phyloP scores from a whole-genome alignment of 2,888 invertebrate genomes.

The Rhagium mordax region DNA sequence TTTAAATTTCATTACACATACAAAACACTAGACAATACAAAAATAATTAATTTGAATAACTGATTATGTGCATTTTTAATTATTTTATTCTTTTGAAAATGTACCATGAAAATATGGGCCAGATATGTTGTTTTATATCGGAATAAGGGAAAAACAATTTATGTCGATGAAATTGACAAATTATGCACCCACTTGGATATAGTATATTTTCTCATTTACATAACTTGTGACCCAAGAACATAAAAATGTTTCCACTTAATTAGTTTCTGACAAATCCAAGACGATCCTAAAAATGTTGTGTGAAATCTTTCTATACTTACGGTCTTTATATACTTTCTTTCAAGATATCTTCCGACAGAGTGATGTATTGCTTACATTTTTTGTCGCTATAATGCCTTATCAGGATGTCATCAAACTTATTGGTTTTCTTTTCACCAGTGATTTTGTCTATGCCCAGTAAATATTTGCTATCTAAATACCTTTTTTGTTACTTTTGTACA shows the following conservation, averaged over 20 bases:
- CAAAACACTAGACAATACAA: too few relatives aligned
- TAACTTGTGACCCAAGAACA: neutral
- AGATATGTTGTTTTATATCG: too few relatives aligned
- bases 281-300: constrained; percentile 4
- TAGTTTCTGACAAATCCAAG: constrained; percentile 23
- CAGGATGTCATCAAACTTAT: constrained; percentile 23
- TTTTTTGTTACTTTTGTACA: neutral
- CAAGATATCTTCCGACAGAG: constrained; percentile 12
- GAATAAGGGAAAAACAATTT: too few relatives aligned
- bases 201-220: too few relatives aligned
- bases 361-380: constrained; percentile 31
- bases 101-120: too few relatives aligned
- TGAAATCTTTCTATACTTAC: constrained; percentile 10
- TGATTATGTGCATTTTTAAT: too few relatives aligned
- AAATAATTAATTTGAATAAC: too few relatives aligned
- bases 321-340: constrained; percentile 26
- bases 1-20: too few relatives aligned
- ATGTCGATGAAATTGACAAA: too few relatives aligned
- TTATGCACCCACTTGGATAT: too few relatives aligned
- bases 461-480: constrained; percentile 1
- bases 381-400: constrained; percentile 17
- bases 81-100: too few relatives aligned
- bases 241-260: constrained; percentile 19
- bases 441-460: constrained; percentile 8
- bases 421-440: constrained; percentile 22